A percentile compares a stretch with the other conserved stretches of the same genome.
Evolutionary conservation across 2,888 invertebrate species (phyloP).

Genomic region (Eupithecia dodoneata): DNA sequence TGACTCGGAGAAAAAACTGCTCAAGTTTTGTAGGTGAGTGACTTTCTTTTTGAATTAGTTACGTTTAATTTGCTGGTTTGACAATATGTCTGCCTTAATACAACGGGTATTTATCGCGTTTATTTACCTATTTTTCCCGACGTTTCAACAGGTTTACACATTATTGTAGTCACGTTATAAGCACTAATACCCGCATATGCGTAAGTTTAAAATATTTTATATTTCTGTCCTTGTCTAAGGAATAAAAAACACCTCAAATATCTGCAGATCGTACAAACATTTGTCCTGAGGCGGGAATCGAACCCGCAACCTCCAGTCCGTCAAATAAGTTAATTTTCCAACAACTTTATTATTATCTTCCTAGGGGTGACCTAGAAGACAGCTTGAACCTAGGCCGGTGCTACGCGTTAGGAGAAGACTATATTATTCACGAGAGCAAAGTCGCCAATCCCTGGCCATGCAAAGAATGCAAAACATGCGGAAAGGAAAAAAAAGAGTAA

Average conservation of each 20-base stretch:
- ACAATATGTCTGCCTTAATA: background rate
- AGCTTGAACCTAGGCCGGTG: conserved; percentile 72
- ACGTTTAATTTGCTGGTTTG: background rate
- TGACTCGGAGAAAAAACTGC: conserved; percentile 55
- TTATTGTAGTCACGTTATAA: too few relatives aligned
- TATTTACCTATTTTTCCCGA: too few relatives aligned
- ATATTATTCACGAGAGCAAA: conserved; percentile 61
- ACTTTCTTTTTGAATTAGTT: background rate
- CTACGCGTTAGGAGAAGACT: conserved; percentile 71
- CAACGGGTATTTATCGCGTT: too few relatives aligned
- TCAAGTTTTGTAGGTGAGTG: conserved; percentile 66
- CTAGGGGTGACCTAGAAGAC: conserved; percentile 70
- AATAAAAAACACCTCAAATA: too few relatives aligned
- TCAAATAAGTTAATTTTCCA: background rate
- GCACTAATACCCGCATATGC: too few relatives aligned
- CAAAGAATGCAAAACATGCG: background rate
- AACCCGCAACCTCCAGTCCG: too few relatives aligned
- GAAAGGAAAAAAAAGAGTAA: background rate
- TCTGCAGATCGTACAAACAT: too few relatives aligned
- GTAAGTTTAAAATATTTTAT: too few relatives aligned
- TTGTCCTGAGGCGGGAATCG: too few relatives aligned
- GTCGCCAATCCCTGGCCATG: conserved; percentile 16
- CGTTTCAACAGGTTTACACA: too few relatives aligned
- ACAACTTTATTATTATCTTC: background rate
- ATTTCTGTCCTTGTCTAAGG: too few relatives aligned